Conservation (phyloP, 2,797 vertebrate genomes). For the Poecilia wingei region DNA sequence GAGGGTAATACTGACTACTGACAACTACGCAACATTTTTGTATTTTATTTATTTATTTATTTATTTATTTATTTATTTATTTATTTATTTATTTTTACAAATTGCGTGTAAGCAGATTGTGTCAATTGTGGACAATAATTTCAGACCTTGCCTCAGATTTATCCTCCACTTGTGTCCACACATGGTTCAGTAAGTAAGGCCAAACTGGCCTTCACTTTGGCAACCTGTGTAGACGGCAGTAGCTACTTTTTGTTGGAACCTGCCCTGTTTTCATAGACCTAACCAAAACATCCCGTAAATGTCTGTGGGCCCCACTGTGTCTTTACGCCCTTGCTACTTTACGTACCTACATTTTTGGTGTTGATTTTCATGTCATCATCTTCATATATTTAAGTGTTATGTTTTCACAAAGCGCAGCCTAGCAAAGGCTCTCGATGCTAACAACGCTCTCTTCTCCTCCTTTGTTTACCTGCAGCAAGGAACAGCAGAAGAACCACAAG, state of each 20-base stretch:
- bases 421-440: slow-evolving; percentile 17
- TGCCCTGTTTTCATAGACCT: slow-evolving; percentile 46
- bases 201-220: slow-evolving; percentile 53
- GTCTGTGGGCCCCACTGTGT: slow-evolving; percentile 65
- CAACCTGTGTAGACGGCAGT: slow-evolving; percentile 53
- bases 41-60: too few relatives aligned
- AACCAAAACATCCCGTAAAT: slow-evolving; percentile 56
- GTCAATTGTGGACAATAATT: slow-evolving; percentile 20
- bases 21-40: not conserved
- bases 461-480: slow-evolving; percentile 82
- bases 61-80: not conserved
- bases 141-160: slow-evolving; percentile 49
- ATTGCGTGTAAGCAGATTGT: not conserved
- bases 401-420: slow-evolving; percentile 13
- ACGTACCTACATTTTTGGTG: slow-evolving; percentile 62
- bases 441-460: slow-evolving; percentile 14
- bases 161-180: slow-evolving; percentile 53
- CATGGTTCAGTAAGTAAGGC: slow-evolving; percentile 59
- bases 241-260: slow-evolving; percentile 25
- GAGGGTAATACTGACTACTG: not conserved
- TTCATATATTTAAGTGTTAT: slow-evolving; percentile 49
- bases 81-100: not conserved
- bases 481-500: slow-evolving; percentile 93
- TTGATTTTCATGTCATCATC: slow-evolving; percentile 67
- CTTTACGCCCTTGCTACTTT: slow-evolving; percentile 65